phyloP scores from a whole-genome alignment of 2,113 vertebrate species.

The Entomyzon cyanotis region DNA sequence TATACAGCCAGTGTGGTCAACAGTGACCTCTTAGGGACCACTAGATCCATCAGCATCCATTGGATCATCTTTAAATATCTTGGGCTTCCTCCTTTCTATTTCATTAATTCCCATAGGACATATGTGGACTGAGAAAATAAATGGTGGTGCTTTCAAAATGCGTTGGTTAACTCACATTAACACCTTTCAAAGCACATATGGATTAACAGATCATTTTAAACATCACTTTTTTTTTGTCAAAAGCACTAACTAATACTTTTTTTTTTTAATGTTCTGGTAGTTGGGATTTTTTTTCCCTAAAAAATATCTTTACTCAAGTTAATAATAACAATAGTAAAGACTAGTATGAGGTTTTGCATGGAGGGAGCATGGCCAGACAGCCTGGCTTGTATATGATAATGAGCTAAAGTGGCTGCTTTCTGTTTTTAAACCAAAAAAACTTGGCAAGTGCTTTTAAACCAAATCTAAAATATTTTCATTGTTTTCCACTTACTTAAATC shows the following conservation, averaged over 20 bases:
- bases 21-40: not conserved
- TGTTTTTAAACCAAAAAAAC: not conserved
- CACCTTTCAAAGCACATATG: not conserved
- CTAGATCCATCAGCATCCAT: not conserved
- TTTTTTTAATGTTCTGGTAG: not conserved
- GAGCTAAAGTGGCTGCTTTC: not conserved
- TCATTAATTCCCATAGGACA: not conserved
- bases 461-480: not conserved
- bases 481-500: not conserved
- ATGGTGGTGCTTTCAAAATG: not conserved
- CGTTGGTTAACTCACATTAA: not conserved
- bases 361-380: not conserved
- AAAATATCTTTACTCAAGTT: not conserved
- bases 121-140: not conserved
- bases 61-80: not conserved
- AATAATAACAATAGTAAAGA: not conserved
- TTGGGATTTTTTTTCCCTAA: not conserved
- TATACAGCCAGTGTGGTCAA: not conserved
- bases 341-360: not conserved
- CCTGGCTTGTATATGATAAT: not conserved
- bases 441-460: not conserved
- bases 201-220: not conserved
- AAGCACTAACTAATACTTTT: not conserved
- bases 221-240: not conserved
- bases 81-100: not conserved